Base-by-base conservation (phyloP, 2,888 invertebrate genomes). In the Dioctria rufipes region DNA sequence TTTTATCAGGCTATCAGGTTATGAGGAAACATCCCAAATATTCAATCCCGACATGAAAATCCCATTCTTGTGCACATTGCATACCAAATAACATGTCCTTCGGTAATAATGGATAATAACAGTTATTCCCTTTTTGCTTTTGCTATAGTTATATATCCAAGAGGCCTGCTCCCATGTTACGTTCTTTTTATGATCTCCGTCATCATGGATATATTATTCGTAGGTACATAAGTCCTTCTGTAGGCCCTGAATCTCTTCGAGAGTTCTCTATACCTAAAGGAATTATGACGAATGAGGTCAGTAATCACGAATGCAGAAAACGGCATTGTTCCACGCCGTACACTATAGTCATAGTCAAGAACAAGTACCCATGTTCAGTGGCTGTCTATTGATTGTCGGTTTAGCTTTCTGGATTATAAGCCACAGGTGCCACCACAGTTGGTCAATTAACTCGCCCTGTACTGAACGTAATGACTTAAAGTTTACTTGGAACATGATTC, bases 121-220 rank as follows among this genome's bases (percentile, higher is more conserved):
- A 49, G 49, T 69, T 69, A 69, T 69, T 51, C 69, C 49, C 51
- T 69, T 69, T 69, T 37, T 69, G 51, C 51, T 69, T 51, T n/a
- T 37, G 69, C 6, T 13, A 5, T 13, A 67, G 25, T 9, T 51
- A 61, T 61, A 61, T 51, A 13, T 51, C 51, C 25, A 25, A 2
- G 25, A 25, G 25, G 0, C 25, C 37, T 11, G 69, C 37, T 51
- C 39, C 49, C 51, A 4, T 69, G 49, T 37, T 40, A 4, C 9
- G 5, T 69, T 69, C 49, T 69, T 51, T 25, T 51, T 25, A 25
- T 25, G 25, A 25, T 25, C 25, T 25, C 25, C 25, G 1, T 1
- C 25, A 25, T 25, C 25, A 25, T 25, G 25, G 25, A 25, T 25
- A 25, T 25, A 25, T 25, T 25, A 25, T 25, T 25, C 25, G 11